These are phyloP conservation scores for Adelphocoris suturalis DNA, from an alignment of 2,888 invertebrate genomes.

Conservation along the genomic window DNA sequence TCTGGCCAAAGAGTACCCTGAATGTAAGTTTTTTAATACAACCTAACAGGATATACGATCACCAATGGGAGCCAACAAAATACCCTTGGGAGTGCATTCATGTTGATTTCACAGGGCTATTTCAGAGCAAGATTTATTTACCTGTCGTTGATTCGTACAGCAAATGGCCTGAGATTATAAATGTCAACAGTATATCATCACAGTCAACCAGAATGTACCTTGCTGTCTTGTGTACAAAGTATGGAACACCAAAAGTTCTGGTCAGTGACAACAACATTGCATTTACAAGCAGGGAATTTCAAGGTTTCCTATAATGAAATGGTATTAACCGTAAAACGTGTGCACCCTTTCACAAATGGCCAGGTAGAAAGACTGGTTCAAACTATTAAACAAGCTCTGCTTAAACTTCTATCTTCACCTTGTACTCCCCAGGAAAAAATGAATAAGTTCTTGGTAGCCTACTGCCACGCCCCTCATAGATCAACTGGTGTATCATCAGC, in stretches of 20 bases:
- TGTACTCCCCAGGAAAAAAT: not conserved
- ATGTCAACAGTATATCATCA: too few relatives aligned
- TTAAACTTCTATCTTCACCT: not conserved
- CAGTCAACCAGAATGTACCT: not conserved
- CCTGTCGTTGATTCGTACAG: too few relatives aligned
- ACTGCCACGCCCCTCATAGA: conserved; percentile 52
- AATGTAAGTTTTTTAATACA: too few relatives aligned
- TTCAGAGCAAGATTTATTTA: too few relatives aligned
- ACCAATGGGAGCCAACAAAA: too few relatives aligned
- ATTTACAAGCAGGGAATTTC: conserved; percentile 28
- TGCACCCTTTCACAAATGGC: conserved; percentile 40
- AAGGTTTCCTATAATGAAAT: not conserved
- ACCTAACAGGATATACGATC: too few relatives aligned
- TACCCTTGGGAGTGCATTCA: too few relatives aligned
- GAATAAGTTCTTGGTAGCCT: conserved; percentile 20
- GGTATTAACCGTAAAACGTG: conserved; percentile 28
- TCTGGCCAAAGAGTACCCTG: too few relatives aligned
- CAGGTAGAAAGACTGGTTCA: conserved; percentile 46
- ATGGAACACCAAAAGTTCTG: not conserved
- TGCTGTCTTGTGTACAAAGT: conserved; percentile 36
- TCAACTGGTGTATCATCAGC: conserved; percentile 52
- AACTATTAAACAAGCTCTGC: conserved; percentile 47
- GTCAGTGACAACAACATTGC: conserved; percentile 25
- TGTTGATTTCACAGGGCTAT: too few relatives aligned
- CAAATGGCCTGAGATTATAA: too few relatives aligned